Conservation (phyloP, 2,797 vertebrate species). For the Molossus molossus region DNA sequence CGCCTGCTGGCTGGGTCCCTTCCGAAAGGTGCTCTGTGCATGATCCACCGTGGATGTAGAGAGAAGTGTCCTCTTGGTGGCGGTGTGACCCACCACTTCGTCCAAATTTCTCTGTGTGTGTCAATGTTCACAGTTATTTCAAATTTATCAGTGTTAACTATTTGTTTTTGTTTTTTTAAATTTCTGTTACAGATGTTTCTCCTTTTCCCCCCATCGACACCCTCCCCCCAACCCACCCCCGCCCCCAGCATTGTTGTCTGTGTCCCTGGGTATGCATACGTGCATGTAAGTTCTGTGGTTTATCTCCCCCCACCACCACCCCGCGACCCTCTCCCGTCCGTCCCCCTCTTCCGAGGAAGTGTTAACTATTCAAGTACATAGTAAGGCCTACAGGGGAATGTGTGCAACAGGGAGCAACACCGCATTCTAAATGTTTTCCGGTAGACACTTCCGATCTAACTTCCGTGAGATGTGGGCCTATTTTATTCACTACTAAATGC, state of each 20-base stretch:
- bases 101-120: neutral
- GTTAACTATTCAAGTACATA: neutral
- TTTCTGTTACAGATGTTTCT: too few relatives aligned
- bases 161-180: neutral
- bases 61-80: neutral
- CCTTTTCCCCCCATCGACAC: too few relatives aligned
- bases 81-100: neutral
- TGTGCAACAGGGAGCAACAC: neutral
- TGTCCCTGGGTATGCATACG: too few relatives aligned
- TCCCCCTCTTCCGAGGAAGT: too few relatives aligned
- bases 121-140: conserved; percentile 11
- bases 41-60: conserved; percentile 3
- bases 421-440: neutral
- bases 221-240: too few relatives aligned
- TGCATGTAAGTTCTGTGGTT: too few relatives aligned
- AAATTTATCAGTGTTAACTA: neutral
- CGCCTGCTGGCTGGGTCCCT: neutral
- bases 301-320: too few relatives aligned
- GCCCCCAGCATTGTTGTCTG: too few relatives aligned
- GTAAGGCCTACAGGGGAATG: neutral
- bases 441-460: neutral
- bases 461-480: neutral
- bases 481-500: neutral
- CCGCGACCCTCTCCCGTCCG: too few relatives aligned
- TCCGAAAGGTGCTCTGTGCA: neutral